These are phyloP conservation scores for Hirundo rustica DNA, from an alignment of 2,797 vertebrate species.

Conservation along the genomic window DNA sequence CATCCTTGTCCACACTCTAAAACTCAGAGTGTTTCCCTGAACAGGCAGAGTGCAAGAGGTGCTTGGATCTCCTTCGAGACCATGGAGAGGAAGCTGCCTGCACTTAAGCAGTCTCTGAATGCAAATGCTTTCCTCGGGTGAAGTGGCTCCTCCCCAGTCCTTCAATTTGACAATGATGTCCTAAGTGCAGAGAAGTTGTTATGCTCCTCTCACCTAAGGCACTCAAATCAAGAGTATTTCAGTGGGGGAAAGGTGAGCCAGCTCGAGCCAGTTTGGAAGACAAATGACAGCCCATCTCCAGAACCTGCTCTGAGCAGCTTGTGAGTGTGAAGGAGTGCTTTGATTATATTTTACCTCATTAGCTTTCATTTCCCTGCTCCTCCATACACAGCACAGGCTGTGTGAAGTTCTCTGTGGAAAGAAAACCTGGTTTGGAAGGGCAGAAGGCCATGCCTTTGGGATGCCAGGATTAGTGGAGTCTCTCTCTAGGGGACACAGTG, in stretches of 20 bases:
- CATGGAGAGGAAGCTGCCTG: background rate
- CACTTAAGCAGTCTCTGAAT: background rate
- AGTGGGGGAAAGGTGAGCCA: background rate
- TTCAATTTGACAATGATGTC: slow-evolving; percentile 26
- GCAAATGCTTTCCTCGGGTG: background rate
- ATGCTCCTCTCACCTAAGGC: background rate
- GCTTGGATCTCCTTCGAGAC: background rate
- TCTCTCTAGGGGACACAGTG: background rate
- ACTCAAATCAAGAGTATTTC: background rate
- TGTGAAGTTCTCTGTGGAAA: rapidly evolving
- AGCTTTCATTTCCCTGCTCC: background rate
- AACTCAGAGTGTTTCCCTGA: background rate
- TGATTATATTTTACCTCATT: background rate
- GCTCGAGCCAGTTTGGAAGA: slow-evolving; percentile 4
- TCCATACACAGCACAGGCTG: background rate
- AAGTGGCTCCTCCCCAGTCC: background rate
- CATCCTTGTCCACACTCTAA: background rate
- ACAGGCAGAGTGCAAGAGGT: background rate
- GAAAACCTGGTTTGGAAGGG: background rate
- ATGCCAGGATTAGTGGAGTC: background rate
- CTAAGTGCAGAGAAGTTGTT: background rate
- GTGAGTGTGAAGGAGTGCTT: background rate
- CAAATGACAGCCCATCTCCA: background rate
- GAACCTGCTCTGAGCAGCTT: background rate
- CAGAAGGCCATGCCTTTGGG: background rate